Evolutionary conservation across 2,888 invertebrate species (phyloP).

Genomic region (Podotricha telesiphe): DNA sequence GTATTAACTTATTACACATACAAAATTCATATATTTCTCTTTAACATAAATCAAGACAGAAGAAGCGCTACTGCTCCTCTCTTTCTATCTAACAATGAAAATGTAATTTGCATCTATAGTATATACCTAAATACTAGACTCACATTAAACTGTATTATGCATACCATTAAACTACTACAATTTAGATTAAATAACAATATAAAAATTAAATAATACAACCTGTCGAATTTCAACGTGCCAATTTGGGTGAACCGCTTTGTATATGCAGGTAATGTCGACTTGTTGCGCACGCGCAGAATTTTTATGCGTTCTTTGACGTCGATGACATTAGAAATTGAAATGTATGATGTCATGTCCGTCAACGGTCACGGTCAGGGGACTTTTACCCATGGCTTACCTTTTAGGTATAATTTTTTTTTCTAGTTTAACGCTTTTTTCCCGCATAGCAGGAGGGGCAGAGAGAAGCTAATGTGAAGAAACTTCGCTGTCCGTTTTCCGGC

Average conservation of each 20-base stretch:
- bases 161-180: not conserved
- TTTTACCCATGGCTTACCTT: not conserved
- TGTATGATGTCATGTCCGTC: constrained; percentile 34
- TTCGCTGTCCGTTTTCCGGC: no score
- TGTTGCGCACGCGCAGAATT: constrained; percentile 55
- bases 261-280: constrained; percentile 32
- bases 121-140: no score
- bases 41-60: no score
- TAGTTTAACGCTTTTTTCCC: no score
- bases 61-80: no score
- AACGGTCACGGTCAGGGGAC: constrained; percentile 29
- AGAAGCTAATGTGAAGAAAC: no score
- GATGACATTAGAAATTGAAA: constrained; percentile 44
- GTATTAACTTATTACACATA: no score
- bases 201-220: constrained; percentile 12
- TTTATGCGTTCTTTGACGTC: constrained; percentile 53
- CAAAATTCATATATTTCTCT: no score
- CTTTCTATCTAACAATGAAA: no score
- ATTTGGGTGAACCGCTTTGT: not conserved
- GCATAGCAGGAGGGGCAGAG: no score
- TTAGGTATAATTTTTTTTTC: not conserved
- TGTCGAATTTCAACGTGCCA: constrained; percentile 22
- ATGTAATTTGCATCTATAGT: no score
- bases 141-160: not conserved
- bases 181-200: constrained; percentile 8